phyloP scores from a whole-genome alignment of 2,797 vertebrate genomes.

The Notolabrus celidotus region DNA sequence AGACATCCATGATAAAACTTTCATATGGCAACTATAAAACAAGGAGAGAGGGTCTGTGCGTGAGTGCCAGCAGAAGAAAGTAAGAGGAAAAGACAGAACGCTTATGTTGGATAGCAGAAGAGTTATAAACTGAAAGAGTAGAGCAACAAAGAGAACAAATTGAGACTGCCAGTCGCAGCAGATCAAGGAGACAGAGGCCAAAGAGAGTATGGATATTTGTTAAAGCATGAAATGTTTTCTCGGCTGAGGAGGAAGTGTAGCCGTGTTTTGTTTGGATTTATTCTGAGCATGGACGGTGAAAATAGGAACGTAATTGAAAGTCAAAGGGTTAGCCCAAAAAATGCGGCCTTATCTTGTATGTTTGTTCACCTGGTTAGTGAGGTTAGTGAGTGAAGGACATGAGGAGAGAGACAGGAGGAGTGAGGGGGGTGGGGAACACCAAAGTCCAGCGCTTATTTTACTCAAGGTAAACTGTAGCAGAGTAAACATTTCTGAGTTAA shows the following conservation, averaged over 20 bases:
- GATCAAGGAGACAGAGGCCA: slow-evolving; percentile 52
- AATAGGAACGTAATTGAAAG: slow-evolving; percentile 72
- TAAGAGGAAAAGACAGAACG: no score
- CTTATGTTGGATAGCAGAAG: no score
- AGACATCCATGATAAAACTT: no score
- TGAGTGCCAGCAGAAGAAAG: no score
- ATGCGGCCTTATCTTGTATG: slow-evolving; percentile 83
- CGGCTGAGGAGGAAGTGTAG: slow-evolving; percentile 69
- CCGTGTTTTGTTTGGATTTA: slow-evolving; percentile 72
- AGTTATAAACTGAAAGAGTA: slow-evolving; percentile 7
- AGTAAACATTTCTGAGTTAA: slow-evolving; percentile 50
- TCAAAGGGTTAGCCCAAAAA: slow-evolving; percentile 73
- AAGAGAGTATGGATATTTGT: slow-evolving; percentile 57
- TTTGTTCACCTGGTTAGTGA: slow-evolving; percentile 86
- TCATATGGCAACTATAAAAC: no score
- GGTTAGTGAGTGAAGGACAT: slow-evolving; percentile 78
- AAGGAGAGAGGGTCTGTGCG: no score
- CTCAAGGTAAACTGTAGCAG: slow-evolving; percentile 44
- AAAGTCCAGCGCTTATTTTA: slow-evolving; percentile 43
- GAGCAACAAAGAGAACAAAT: slow-evolving; percentile 43
- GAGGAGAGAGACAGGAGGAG: slow-evolving; percentile 21
- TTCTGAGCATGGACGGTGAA: slow-evolving; percentile 50
- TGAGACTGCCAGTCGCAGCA: slow-evolving; percentile 32
- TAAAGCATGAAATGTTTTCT: slow-evolving; percentile 72
- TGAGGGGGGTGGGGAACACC: slow-evolving; percentile 29